Evolutionary conservation across 2,113 vertebrate genomes (phyloP).

Genomic region (Pardalotus punctatus): DNA sequence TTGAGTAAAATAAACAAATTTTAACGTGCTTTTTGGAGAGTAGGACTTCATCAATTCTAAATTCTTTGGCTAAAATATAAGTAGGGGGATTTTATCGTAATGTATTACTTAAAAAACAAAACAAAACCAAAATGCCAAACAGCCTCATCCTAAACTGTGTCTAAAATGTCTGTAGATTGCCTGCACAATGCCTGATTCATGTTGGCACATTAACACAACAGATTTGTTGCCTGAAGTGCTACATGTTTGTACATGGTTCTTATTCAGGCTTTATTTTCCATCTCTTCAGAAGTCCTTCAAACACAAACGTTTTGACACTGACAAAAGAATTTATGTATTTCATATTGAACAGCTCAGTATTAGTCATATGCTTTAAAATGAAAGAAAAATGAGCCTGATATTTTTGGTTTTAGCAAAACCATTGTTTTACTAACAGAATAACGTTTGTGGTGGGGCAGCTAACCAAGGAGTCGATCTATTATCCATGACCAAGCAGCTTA

Average conservation of each 20-base stretch:
- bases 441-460: background rate
- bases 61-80: background rate
- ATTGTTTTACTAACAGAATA: background rate
- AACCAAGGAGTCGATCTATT: background rate
- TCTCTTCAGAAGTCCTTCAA: background rate
- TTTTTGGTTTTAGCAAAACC: background rate
- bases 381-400: background rate
- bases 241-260: background rate
- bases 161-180: background rate
- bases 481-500: background rate
- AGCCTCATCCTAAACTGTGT: background rate
- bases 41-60: background rate
- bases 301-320: background rate
- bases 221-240: background rate
- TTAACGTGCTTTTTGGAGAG: background rate
- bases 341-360: background rate
- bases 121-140: background rate
- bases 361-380: background rate
- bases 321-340: background rate
- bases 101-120: background rate
- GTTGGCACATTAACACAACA: background rate
- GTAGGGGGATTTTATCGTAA: rapidly evolving
- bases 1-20: background rate
- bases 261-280: background rate
- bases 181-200: background rate